Evolutionary conservation across 92 coral and sea anemone genomes (phyloP), one percentile per base, ranked within the genome.

Genomic region (Hydrozoanthus gracilis): DNA sequence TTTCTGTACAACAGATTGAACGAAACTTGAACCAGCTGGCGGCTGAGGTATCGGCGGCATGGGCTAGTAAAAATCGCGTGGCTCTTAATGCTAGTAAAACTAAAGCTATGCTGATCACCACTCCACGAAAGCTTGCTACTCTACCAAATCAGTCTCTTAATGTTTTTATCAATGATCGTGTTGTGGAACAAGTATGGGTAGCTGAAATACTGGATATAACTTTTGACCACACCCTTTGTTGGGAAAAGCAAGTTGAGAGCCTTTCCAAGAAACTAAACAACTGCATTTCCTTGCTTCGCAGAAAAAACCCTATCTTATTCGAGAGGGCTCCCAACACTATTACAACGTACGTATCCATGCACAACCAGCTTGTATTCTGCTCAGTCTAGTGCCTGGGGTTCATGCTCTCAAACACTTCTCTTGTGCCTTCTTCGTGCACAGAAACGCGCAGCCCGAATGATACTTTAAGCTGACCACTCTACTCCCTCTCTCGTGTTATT

Each of bases 21-120:
- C 76, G 73, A 58, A 61, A 27, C 71, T 68, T 88, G 48, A 88
- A 83, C 60, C 65, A 85, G 20, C 71, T 88, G 35, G 55, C 88
- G 51, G 66, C 71, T 62, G 49, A 72, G 51, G 91, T 88, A 4
- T 73, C 70, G 60, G 39, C 88, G 39, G 39, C 39, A 27, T 88
- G 91, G 86, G 88, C 91, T n/a, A 64, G 60, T 39, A 54, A 55
- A 73, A 89, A 79, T 62, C 77, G 82, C 17, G 84, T 79, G 90
- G 46, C 87, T 18, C 72, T 64, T 14, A 87, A 82, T 27, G 39
- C 39, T 27, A 27, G 46, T 45, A 60, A 60, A 60, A 60, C 67
- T 60, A 60, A 60, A 60, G 11, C 67, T 60, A 61, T 88, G 52
- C 49, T 88, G 51, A 70, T 80, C 44, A 78, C 87, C 6, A 62